Conservation (phyloP, 35 echinoderm and acorn worm genomes). For the Holothuria glaberrima region DNA sequence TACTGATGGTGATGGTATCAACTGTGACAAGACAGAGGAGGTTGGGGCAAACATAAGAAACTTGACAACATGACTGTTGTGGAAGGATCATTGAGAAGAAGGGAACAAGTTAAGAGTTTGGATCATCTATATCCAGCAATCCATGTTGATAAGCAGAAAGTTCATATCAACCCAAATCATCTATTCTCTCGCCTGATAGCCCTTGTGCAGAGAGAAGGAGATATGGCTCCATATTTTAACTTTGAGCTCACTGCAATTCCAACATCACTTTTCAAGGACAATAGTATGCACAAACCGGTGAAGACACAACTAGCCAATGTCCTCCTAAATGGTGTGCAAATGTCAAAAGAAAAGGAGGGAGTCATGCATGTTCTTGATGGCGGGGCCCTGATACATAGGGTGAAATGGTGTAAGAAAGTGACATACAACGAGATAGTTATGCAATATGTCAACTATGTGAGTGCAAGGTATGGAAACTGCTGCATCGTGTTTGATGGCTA, state of each 20-base stretch:
- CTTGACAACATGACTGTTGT: conserved; percentile 19
- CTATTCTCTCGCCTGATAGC: conserved; percentile 31
- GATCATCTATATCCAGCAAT: conserved; percentile 17
- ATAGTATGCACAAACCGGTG: not conserved
- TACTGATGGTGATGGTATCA: conserved; percentile 52
- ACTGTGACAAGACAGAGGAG: conserved; percentile 49
- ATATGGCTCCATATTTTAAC: conserved; percentile 32
- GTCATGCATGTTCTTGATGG: conserved; percentile 58
- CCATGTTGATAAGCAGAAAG: conserved; percentile 18
- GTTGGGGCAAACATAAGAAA: conserved; percentile 6
- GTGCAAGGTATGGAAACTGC: conserved; percentile 11
- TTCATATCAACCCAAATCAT: conserved; percentile 29
- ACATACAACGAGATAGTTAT: conserved; percentile 21
- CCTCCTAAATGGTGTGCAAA: conserved; percentile 10
- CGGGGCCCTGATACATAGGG: conserved; percentile 37
- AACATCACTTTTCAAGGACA: conserved; percentile 26
- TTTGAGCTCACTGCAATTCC: conserved; percentile 11
- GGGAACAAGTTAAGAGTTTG: conserved; percentile 12
- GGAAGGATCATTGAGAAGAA: conserved; percentile 12
- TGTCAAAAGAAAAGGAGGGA: not conserved
- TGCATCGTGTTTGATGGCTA: conserved; percentile 66
- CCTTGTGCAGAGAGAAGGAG: conserved; percentile 13
- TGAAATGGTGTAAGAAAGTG: conserved; percentile 26
- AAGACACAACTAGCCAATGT: not conserved
- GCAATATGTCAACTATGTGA: conserved; percentile 56